Conservation (phyloP, 2,113 vertebrate species). For the Cynopterus brachyotis region DNA sequence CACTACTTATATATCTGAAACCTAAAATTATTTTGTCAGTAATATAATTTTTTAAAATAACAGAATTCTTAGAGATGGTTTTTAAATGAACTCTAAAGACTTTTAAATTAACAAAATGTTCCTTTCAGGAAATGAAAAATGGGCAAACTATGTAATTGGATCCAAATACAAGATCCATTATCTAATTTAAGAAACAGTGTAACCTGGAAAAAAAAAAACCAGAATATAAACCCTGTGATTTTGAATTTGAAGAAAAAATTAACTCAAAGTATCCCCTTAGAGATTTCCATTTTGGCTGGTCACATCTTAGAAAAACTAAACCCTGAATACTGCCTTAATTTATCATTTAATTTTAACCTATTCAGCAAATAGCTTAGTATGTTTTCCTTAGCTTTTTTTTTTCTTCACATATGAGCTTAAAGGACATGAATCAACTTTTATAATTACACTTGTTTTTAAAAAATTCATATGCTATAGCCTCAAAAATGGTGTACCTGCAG, state of each 20-base stretch:
- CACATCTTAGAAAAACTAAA: constrained; percentile 38
- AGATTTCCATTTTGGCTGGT: constrained; percentile 24
- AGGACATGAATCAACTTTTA: constrained; percentile 8
- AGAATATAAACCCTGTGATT: not conserved
- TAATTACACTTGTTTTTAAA: not conserved
- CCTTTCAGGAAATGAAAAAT: not conserved
- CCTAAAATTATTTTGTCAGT: not conserved
- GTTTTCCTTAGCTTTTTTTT: not conserved
- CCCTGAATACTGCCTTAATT: not conserved
- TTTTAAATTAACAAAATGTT: not conserved
- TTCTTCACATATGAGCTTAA: not conserved
- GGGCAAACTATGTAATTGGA: constrained; percentile 26
- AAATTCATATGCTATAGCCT: not conserved
- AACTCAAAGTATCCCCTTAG: not conserved
- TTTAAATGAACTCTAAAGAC: not conserved
- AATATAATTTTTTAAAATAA: not conserved
- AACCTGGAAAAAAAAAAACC: constrained; percentile 32
- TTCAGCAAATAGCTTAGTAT: not conserved
- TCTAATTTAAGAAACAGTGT: constrained; percentile 37
- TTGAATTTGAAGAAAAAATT: constrained; percentile 26
- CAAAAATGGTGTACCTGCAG: not conserved
- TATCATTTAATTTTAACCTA: not conserved
- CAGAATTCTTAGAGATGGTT: not conserved
- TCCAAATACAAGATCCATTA: not conserved
- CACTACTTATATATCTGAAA: not conserved